phyloP scores from a whole-genome alignment of 1,140 invertebrate genomes.

The Popillia japonica region DNA sequence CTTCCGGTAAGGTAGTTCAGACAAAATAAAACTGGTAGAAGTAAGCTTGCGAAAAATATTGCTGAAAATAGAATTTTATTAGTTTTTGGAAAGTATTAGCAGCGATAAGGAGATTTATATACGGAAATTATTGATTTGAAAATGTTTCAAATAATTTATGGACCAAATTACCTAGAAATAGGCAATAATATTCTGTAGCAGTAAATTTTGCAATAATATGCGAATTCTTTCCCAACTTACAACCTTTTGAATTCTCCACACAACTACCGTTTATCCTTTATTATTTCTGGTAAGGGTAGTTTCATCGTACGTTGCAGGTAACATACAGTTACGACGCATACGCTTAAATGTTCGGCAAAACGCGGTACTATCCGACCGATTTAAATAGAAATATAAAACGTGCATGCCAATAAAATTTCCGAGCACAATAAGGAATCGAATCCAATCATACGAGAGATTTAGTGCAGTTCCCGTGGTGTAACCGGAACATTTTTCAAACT shows the following conservation, averaged over 20 bases:
- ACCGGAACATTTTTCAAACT: not conserved
- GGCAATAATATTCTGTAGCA: too few species aligned
- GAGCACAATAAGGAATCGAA: slow-evolving; percentile 31
- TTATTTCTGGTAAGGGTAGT: not conserved
- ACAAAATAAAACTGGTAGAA: too few species aligned
- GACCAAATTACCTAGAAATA: too few species aligned
- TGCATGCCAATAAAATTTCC: slow-evolving; percentile 29
- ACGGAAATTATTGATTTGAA: too few species aligned
- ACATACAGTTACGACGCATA: not conserved
- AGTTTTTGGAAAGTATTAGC: too few species aligned
- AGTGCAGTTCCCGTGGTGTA: slow-evolving; percentile 12
- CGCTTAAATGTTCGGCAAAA: slow-evolving; percentile 4
- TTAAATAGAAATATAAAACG: slow-evolving; percentile 34
- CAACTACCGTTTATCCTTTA: not conserved
- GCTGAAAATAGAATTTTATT: too few species aligned
- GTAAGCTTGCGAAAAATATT: too few species aligned
- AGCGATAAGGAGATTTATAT: too few species aligned
- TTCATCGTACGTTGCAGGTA: not conserved
- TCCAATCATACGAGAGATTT: slow-evolving; percentile 34
- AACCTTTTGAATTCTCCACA: not conserved
- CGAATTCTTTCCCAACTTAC: too few species aligned
- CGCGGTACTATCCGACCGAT: not conserved
- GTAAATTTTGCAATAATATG: too few species aligned
- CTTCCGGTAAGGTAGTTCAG: too few species aligned
- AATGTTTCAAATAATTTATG: too few species aligned